Evolutionary conservation across 2,888 invertebrate species (phyloP), one percentile per base, ranked within the genome.

Genomic region (Oscheius myriophilus): DNA sequence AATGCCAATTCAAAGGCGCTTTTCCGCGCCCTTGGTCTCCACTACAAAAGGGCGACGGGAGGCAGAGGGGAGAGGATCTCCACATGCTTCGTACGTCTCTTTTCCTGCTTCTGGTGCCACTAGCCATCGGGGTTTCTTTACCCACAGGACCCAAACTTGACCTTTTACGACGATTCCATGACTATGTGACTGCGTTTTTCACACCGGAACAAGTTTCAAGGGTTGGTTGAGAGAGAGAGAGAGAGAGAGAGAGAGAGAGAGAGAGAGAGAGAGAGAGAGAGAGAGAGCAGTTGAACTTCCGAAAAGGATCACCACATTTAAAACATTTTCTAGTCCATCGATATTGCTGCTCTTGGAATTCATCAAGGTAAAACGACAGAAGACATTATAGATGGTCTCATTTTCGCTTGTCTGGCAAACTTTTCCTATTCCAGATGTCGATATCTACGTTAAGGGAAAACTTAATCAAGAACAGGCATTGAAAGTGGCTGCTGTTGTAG

Each of bases 351-450:
- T 14, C 46, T 65, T 9, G 65, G 23, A 11, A 65, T 65, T 26
- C 65, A 65, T 18, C 26, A 65, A 14, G 65, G 65, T n/a, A 45
- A 65, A n/a, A 54, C 49, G 25, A 45, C 65, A 18, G 55, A 55
- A 49, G 33, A 55, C 11, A 45, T 65, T 18, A 54, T 54, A 6
- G 46, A 55, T 18, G 65, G 65, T 65, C 11, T 2, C 43, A 11
- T 9, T 2, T 11, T 14, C 2, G 16, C 2, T 11, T 2, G 6
- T 3, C 23, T 33, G 33, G 9, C 4, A 33, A 33, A 33, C 45
- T 7, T 7, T 7, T 3, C 18, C 42, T 46, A 18, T 23, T 53
- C 26, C 57, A 57, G 57, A 57, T n/a, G 14, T 39, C 14, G 42
- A 57, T 14, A 21, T 16, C 42, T 41, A 18, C 12, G 12, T 65